Base-by-base conservation (phyloP, 2,113 vertebrate genomes). In the Spea multiplicata region DNA sequence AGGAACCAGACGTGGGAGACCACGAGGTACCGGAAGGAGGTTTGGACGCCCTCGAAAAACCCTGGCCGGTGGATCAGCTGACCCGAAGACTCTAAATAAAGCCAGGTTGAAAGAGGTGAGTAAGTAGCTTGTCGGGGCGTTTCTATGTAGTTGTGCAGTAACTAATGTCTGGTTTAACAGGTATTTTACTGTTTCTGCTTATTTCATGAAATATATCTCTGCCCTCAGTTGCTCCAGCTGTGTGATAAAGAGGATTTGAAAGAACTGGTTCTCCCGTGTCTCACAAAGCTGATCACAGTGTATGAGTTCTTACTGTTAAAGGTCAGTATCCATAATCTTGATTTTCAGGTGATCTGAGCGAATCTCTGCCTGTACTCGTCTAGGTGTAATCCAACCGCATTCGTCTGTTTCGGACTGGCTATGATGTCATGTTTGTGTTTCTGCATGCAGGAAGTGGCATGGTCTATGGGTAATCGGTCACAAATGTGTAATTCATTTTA, bases 251-350 rank as follows among this genome's bases (percentile, higher is more conserved):
- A 95, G 82, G 95, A 96, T 45, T 89, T 98, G 70, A 91, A 96
- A 90, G 95, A 96, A 62, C 74, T 94, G n/a, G 94, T 93, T 65
- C 91, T 97, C 68, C 96, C 96, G 80, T 93, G 86, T 76, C 84
- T 99, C 75, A 91, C 95, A 44, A 93, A 92, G 81, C 89, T 92
- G 6, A 86, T 96, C 84, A 96, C 93, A 6, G 88, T 98, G 3
- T 97, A 91, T 89, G 96, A 99, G 76, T 95, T 98, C 83, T 91
- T 99, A 45, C 87, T 98, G 81, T 92, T 91, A 83, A 99, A 97
- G 96, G 97, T 96, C 74, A 85, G 89, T 74, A 10, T 8, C 17
- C 8, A 49, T 1, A 44, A 66, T 3, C 9, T 44, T 66, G 5
- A 8, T 12, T 46, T 68, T 46, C 10, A 5, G 30, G 44, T 10